These are phyloP conservation scores for Pterocles orientalis DNA, from an alignment of 2,113 vertebrate genomes.

Conservation along the genomic window DNA sequence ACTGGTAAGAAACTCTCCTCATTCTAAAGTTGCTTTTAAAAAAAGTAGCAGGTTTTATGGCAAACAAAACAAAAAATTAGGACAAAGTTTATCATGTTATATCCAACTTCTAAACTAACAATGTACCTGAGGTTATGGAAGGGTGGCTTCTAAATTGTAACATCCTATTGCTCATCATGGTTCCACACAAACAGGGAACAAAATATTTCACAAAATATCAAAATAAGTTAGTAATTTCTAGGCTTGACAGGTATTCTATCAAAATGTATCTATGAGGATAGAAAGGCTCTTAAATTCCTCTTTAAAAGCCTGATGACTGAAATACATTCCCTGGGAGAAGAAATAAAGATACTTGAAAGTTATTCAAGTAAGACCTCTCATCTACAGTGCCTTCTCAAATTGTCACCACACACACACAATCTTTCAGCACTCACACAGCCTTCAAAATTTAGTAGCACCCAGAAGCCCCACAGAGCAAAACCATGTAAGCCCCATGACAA, in stretches of 20 bases:
- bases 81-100: not conserved
- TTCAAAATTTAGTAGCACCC: not conserved
- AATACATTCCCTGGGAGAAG: not conserved
- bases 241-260: not conserved
- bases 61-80: not conserved
- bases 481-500: too few species aligned
- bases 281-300: not conserved
- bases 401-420: not conserved
- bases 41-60: not conserved
- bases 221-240: not conserved
- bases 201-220: not conserved
- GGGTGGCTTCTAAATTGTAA: not conserved
- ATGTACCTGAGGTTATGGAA: not conserved
- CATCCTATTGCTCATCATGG: not conserved
- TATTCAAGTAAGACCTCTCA: not conserved
- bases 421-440: not conserved
- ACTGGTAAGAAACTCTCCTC: not conserved
- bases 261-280: not conserved
- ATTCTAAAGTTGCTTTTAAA: not conserved
- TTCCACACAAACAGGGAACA: not conserved
- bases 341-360: not conserved
- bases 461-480: not conserved
- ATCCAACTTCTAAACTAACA: not conserved
- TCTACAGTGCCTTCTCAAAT: not conserved
- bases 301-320: not conserved